These are phyloP conservation scores for Omphaloscelis lunosa DNA, from an alignment of 2,888 invertebrate genomes.

Conservation along the genomic window DNA sequence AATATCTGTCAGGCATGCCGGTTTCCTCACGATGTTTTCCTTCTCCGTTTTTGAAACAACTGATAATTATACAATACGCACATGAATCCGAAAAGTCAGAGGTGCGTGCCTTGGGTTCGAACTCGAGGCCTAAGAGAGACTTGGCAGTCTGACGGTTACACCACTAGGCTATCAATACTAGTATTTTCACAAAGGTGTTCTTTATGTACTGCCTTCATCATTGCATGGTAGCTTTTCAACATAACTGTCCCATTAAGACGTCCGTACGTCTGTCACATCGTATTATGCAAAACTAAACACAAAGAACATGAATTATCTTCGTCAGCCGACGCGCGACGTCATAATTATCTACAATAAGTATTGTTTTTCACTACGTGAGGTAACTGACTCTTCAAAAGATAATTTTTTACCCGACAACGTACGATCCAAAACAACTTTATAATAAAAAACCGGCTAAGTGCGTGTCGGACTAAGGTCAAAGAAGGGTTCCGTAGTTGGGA, in stretches of 20 bases:
- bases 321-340: background rate
- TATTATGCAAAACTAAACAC: conserved; percentile 17
- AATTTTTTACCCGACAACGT: background rate
- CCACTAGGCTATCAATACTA: too few species aligned
- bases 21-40: too few species aligned
- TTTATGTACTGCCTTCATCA: background rate
- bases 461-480: too few species aligned
- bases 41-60: too few species aligned
- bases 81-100: too few species aligned
- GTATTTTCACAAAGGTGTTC: background rate
- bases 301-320: conserved; percentile 15
- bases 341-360: background rate
- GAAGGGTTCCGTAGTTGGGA: too few species aligned
- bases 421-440: background rate
- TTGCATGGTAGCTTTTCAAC: background rate
- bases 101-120: too few species aligned
- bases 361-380: background rate
- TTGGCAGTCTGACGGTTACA: too few species aligned
- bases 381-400: conserved; percentile 12
- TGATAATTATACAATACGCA: too few species aligned
- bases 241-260: conserved; percentile 18
- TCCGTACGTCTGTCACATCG: conserved; percentile 15
- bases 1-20: too few species aligned
- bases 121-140: too few species aligned
- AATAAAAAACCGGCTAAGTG: background rate